Base-by-base conservation (phyloP, 2,888 invertebrate genomes). In the Gymnoscelis rufifasciata region DNA sequence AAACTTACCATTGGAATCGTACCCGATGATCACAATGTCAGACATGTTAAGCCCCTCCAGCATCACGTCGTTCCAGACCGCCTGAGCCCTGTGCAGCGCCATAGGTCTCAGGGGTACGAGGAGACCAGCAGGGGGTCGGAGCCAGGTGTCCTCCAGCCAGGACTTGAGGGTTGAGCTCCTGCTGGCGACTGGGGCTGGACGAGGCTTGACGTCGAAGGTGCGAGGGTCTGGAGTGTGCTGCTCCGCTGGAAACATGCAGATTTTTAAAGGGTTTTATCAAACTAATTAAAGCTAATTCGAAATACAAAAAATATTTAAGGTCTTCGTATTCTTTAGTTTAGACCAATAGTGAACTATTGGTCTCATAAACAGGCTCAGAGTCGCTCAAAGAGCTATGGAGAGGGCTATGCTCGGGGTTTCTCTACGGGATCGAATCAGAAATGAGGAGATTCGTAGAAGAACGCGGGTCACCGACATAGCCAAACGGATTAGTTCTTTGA, bases 141-240 rank as follows among this genome's bases (percentile, higher is more conserved):
- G 68, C 81, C 86, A 89, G 0, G 79, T 65, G 71, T 89, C 89
- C 48, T 87, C 80, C 0, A 89, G 61, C 81, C 88, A 88, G 3
- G 66, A 64, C 12, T 75, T 67, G 8, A 89, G 74, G 0, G 81
- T 78, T 0, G 76, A 66, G 36, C 74, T 71, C 46, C 76, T 74
- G 54, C 60, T 75, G 13, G 61, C 56, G 0, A 67, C 62, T 0
- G 72, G 68, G 0, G 57, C 40, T 0, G 73, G 68, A 3, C 52
- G 65, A 0, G 68, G 59, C 5, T 69, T 60, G 10, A 42, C 19
- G 10, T 71, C 77, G 62, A 65, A 68, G 35, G 52, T 60, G 0
- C 75, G 59, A 10, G 61, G 59, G 30, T 78, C 78, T 0, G 60
- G 43, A 0, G 56, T 64, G 26, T 68, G 64, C 0, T 61, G 40